Evolutionary conservation across 1,140 invertebrate genomes (phyloP).

Genomic region (Ruditapes philippinarum): DNA sequence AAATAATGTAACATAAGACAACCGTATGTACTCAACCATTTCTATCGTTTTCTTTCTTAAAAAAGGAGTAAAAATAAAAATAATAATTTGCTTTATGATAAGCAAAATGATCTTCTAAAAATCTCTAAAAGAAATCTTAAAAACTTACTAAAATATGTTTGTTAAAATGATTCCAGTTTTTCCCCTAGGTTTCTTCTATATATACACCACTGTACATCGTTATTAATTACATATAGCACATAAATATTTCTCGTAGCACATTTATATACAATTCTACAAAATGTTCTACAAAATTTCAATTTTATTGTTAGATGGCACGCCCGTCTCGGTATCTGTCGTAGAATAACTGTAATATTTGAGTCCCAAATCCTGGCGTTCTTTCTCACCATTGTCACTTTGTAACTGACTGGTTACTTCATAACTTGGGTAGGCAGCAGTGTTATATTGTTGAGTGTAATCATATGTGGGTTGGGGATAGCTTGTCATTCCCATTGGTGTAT

Average conservation of each 20-base stretch:
- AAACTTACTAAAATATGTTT: too few species aligned
- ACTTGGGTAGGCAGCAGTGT: not conserved
- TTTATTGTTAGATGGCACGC: not conserved
- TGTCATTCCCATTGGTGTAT: not conserved
- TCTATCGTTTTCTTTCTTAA: too few species aligned
- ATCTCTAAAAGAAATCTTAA: too few species aligned
- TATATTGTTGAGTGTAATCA: not conserved
- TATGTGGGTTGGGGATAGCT: not conserved
- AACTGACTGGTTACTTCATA: not conserved
- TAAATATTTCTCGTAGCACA: not conserved
- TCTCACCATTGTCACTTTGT: not conserved
- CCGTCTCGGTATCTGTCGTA: not conserved
- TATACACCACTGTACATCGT: too few species aligned
- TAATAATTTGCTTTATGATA: too few species aligned
- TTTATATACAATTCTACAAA: not conserved
- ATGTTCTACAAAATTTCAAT: constrained; percentile 5
- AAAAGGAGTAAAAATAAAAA: too few species aligned
- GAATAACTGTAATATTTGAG: not conserved
- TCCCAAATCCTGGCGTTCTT: not conserved
- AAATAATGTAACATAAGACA: too few species aligned
- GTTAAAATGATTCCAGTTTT: too few species aligned
- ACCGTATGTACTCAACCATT: too few species aligned
- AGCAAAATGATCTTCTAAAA: too few species aligned
- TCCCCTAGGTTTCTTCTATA: too few species aligned
- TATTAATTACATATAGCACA: constrained; percentile 12